Base-by-base conservation (phyloP, 1,140 invertebrate genomes). In the Popillia japonica region DNA sequence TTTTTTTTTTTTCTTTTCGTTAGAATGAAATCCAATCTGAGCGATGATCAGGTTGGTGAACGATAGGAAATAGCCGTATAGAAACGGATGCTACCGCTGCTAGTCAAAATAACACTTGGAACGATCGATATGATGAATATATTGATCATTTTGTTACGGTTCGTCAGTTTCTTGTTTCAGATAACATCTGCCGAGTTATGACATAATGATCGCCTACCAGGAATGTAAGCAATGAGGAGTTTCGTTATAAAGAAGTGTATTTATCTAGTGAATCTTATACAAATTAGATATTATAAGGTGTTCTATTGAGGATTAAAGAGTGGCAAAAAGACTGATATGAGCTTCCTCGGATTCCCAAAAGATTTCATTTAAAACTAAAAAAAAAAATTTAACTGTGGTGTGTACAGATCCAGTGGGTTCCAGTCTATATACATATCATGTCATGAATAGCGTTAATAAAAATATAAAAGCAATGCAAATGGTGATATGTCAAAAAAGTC, bases 131-230 rank as follows among this genome's bases (percentile, higher is more conserved):
- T 34, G 61, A 34, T 22, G 61, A 22, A 68, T 68, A 68, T 68
- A 68, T 68, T 68, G 61, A 68, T 68, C 61, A 68, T 22, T 68
- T 68, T 68, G 61, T 68, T 68, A 68, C 61, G 61, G 61, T 22
- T 68, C 61, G 61, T 68, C 61, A 68, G 61, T 68, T 68, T 34
- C 61, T 68, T 68, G 22, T 68, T 68, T 68, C 22, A 68, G 61
- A 68, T 68, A 68, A 4, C 61, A 68, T 68, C 61, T 68, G 61
- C 27, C 22, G 17, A 27, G 22, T 68, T 68, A 68, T 68, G 61
- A 68, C 61, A 68, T 68, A 22, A 68, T 68, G 61, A 34, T 34
- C 27, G 27, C 27, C 61, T 22, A 68, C 61, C 6, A 55, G n/a
- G 17, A 17, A 55, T 68, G 61, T 68, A 68, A 22, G 22, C 61